phyloP scores from a whole-genome alignment of 2,113 vertebrate genomes.

The Desmodus rotundus region DNA sequence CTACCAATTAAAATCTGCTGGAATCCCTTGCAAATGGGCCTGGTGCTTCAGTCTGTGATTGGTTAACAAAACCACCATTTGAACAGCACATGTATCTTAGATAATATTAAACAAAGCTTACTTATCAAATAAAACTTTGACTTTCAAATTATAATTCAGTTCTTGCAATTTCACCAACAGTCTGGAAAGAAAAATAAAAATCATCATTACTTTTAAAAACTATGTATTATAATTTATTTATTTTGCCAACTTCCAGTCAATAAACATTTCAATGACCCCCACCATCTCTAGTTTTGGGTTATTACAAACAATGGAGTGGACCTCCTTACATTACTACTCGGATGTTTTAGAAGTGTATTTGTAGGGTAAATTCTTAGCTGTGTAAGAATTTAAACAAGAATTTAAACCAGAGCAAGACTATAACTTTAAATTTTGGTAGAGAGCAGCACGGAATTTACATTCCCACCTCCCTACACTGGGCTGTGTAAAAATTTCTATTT shows the following conservation, averaged over 20 bases:
- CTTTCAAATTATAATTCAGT: constrained; percentile 95
- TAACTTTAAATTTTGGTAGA: not conserved
- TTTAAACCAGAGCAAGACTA: not conserved
- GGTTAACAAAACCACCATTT: not conserved
- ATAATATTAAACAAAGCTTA: constrained; percentile 78
- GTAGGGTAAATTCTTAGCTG: not conserved
- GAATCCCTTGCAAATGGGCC: no score
- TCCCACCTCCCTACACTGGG: not conserved
- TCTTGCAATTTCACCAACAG: constrained; percentile 95
- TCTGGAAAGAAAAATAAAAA: constrained; percentile 77
- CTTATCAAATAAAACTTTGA: constrained; percentile 97
- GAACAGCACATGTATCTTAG: not conserved
- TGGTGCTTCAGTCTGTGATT: not conserved
- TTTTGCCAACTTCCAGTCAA: not conserved
- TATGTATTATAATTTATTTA: not conserved
- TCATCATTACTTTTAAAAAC: constrained; percentile 12
- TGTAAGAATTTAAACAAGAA: no score
- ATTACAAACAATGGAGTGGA: not conserved
- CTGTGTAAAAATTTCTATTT: not conserved
- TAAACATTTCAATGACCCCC: not conserved
- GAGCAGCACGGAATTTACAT: not conserved
- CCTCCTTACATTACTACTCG: not conserved
- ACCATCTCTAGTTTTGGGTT: not conserved
- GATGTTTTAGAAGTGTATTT: not conserved
- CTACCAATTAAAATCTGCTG: not conserved